Conservation (phyloP, 1,140 invertebrate genomes). For the Aphis craccivora region DNA sequence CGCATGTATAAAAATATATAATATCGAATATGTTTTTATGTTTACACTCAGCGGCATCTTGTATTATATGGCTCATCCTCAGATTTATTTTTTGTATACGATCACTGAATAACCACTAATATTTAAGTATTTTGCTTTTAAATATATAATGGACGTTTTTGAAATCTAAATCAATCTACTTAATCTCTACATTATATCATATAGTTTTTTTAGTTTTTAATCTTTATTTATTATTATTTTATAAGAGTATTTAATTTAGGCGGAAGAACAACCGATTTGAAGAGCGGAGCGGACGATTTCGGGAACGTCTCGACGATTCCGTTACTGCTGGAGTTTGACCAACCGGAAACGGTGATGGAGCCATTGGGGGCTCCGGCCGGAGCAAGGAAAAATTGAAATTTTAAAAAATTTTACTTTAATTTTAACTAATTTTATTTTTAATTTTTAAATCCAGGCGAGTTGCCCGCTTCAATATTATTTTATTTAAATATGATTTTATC, state of each 20-base stretch:
- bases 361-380: no score
- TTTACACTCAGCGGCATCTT: not conserved
- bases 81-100: not conserved
- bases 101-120: no score
- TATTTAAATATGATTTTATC: conserved; percentile 3
- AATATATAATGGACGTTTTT: no score
- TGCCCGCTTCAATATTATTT: not conserved
- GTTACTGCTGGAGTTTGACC: no score
- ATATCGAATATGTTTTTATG: not conserved
- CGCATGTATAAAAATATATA: not conserved
- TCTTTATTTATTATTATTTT: not conserved
- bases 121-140: no score
- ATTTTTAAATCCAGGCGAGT: not conserved
- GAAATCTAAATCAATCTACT: not conserved
- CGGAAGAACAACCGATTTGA: no score
- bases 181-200: not conserved
- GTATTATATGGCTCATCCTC: not conserved
- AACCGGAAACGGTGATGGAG: no score
- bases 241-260: not conserved
- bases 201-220: not conserved
- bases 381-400: no score
- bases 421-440: no score
- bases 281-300: no score
- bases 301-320: no score
- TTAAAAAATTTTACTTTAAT: no score